Evolutionary conservation across 2,888 invertebrate genomes (phyloP), one percentile per base, ranked within the genome.

Genomic region (Tachina lurida): DNA sequence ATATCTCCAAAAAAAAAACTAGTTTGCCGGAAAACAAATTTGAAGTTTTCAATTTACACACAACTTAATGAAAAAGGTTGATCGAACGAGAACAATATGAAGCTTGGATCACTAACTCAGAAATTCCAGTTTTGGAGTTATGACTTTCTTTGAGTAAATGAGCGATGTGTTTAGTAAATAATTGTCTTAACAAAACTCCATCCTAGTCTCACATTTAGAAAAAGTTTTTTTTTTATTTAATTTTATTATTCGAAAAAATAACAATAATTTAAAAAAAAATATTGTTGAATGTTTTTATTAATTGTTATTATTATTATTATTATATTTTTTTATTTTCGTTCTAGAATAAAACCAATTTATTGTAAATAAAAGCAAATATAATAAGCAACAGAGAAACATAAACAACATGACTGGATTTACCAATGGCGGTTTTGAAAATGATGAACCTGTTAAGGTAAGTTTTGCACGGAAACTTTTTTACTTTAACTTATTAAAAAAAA

Each of bases 371-470:
- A 71, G 7, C 58, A 39, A 49, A 52, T 70, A 22, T 45, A 19
- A n/a, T n/a, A 22, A 45, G 54, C 52, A 70, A 67, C 54, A 52
- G n/a, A 65, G 60, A 81, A 68, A 83, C 49, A 22, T 71, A 87
- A 88, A 88, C 88, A 91, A 89, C 86, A 91, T 91, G 91, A 91
- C 91, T 88, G 92, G 92, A 87, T 92, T 91, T 86, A 92, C 90
- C 85, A 92, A 92, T 88, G 90, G 90, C 63, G 92, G 90, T 82
- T 92, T 92, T 81, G 92, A 92, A 89, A 92, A 92, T 87, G 92
- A 92, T 90, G 91, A 90, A 89, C 92, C 92, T 82, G 91, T 92
- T 87, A 92, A 92, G 92, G 92, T 92, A 88, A 90, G 90, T 86
- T 87, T 7, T 15, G 67, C 39, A 45, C n/a, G 19, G 7, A 13